Base-by-base conservation (phyloP, 2,797 vertebrate genomes). In the Molossus molossus region DNA sequence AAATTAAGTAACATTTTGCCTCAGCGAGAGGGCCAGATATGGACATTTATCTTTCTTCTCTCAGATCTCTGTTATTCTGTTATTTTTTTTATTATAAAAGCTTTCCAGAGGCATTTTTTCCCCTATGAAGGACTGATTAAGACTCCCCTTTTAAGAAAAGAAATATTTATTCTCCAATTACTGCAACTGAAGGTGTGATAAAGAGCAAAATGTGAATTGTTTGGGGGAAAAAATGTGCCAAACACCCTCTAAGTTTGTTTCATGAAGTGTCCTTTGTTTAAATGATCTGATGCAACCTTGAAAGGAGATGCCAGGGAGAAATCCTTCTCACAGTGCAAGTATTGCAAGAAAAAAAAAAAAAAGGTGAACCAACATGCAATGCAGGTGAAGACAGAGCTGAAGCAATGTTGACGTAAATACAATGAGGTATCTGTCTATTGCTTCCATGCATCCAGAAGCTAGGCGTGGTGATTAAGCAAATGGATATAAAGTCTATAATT, bases 121-220 rank as follows among this genome's bases (percentile, higher is more conserved):
- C 87, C 25, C 76, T 45, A 70, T 67, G 25, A 70, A 81, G 77
- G 85, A 21, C 62, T 18, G 14, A 40, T 80, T 65, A 91, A 73
- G 64, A 76, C 14, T 57, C 81, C 23, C 27, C 29, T 9, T 25
- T 90, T 88, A 53, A 1, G 27, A 93, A 84, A 86, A 76, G 53
- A 91, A 92, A 75, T 72, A 90, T 92, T 95, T 92, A 75, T 89
- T 53, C 29, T 95, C 21, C 69, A 79, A 13, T 95, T 89, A 90
- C 29, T 53, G 45, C 90, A 96, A 53, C 73, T 0, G 65, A 58
- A 70, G 23, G 29, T 77, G 45, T 64, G 60, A 87, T 65, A 75
- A 91, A 93, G 33, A 92, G 55, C 27, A 87, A 76, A n/a, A n/a
- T 64, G 62, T 79, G 15, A 81, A 40, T 48, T 83, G 20, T 70